Base-by-base conservation (phyloP, 2,113 vertebrate genomes). In the Calypte anna region DNA sequence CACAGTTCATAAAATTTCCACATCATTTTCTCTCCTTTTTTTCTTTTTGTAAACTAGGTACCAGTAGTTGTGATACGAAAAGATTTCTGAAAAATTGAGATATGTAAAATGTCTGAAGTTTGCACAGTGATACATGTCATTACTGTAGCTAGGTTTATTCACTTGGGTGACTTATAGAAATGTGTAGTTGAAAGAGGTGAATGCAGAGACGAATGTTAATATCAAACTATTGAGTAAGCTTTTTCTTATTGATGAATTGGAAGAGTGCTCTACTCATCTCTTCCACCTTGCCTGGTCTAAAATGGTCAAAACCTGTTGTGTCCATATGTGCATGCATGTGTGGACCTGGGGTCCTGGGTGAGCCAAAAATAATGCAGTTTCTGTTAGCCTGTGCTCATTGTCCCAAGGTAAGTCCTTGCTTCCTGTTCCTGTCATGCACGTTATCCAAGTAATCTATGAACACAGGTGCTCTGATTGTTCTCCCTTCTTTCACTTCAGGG, bases 391-490 rank as follows among this genome's bases (percentile, higher is more conserved):
- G 12, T 53, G 44, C 50, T 96, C 76, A 85, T 77, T 94, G 85
- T 96, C 30, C 46, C 64, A 81, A 31, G n/a, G 54, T 51, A 80
- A 93, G 51, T 24, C 10, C 31, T 66, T 53, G 21, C 67, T 93
- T 92, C 61, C 25, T 69, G 48, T 17, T 53, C 18, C 28, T 77
- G 22, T 86, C 67, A 62, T 2, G 0, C 6, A 73, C 21, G 88
- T 96, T 88, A 90, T 83, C 6, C 48, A 94, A 61, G 74, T 92
- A 88, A 93, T 86, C 22, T 58, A 48, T 82, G 91, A 70, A 36
- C n/a, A 54, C 13, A 75, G 33, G 38, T 91, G 57, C 51, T 57
- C 24, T 92, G 36, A 40, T 53, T 91, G 11, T 59, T 91, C 48
- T 94, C 27, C 72, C 61, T 85, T 46, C 12, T 69, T 23, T 95